Base-by-base conservation (phyloP, 30 jellyfish, hydroid and myxozoan species). In the Sanderia malayensis region DNA sequence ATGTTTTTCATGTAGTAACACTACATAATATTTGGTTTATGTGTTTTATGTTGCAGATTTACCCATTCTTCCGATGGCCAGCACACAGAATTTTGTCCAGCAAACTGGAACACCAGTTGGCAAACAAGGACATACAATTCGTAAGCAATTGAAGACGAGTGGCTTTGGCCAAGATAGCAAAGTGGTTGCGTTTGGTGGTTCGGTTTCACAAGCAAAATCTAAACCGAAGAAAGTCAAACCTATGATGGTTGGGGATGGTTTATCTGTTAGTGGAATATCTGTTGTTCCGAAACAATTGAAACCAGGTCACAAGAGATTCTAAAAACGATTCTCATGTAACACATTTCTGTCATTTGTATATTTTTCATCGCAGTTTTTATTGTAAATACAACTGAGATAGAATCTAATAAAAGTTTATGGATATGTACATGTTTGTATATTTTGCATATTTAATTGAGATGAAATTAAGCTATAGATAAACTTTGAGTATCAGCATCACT, bases 201-300 rank as follows among this genome's bases (percentile, higher is more conserved):
- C 79, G 1, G 22, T 65, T 7, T 17, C 69, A 45, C 84, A 59
- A 44, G 26, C 78, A 3, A 68, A 68, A 44, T 25, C 80, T 37
- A 58, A 69, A 46, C 77, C 64, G 7, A 49, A 27, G 8, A 57
- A 58, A 22, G 33, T 22, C 26, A 34, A 31, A 37, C 70, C 33
- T 13, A 69, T 25, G n/a, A 78, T 58, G 3, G 11, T 70, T 9
- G 87, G 83, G 8, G 98, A 74, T 53, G 62, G 61, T 13, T 46
- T 93, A 59, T 63, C 99, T 1, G 91, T 93, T 37, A 86, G 94
- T 67, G 99, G 99, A 19, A 79, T 94, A 25, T 84, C 99, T n/a
- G 88, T 93, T 27, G 86, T 74, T 1, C 95, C 99, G 3, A 93
- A 74, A 73, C 90, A 71, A 31, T 31, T 83, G 6, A 86, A 67